phyloP scores from a whole-genome alignment of 1,140 invertebrate species.

The Nasonia longicornis region DNA sequence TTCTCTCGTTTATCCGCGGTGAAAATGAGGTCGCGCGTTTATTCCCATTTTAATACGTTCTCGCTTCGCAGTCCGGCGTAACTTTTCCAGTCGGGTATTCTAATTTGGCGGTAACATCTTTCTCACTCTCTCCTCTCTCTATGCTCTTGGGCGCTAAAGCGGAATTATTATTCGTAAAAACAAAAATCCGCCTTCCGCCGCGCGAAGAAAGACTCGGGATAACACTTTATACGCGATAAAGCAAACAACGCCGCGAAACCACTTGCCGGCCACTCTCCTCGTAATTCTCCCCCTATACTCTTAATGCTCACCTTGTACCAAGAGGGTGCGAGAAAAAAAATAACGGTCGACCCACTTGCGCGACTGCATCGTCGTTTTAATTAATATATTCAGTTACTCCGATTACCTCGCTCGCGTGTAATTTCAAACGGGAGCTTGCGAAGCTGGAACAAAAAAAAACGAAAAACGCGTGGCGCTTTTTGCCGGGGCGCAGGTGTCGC shows the following conservation, averaged over 20 bases:
- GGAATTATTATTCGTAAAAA: neutral
- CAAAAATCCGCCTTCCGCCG: neutral
- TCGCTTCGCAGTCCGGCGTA: no score
- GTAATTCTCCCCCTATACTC: neutral
- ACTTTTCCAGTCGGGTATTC: neutral
- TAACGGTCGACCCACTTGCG: neutral
- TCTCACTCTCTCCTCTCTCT: no score
- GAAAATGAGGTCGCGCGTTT: no score
- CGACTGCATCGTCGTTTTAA: neutral
- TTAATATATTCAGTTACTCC: constrained; percentile 11
- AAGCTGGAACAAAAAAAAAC: constrained; percentile 18
- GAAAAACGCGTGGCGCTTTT: neutral
- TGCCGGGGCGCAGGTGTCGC: neutral
- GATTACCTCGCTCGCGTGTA: constrained; percentile 3
- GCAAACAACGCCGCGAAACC: neutral
- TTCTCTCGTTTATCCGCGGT: no score
- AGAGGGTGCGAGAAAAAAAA: constrained; percentile 3
- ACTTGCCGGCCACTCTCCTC: neutral
- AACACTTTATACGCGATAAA: neutral
- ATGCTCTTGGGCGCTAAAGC: neutral
- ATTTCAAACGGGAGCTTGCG: neutral
- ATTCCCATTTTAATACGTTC: no score
- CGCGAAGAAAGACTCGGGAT: neutral
- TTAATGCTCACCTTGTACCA: neutral
- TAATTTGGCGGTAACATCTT: neutral